Base-by-base conservation (phyloP, 2,888 invertebrate genomes). In the Abrostola tripartita region DNA sequence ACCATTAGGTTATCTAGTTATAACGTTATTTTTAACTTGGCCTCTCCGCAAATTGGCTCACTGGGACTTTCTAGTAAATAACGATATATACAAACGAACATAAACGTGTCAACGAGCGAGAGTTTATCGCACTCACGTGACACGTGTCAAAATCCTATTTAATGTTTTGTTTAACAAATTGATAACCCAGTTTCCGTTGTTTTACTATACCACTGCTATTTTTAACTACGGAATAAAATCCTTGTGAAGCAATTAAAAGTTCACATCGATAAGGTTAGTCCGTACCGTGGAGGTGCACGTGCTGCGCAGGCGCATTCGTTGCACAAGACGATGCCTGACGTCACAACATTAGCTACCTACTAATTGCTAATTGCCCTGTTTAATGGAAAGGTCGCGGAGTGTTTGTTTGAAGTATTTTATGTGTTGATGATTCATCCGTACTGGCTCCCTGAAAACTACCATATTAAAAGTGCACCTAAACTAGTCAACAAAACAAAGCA, bases 331-430 rank as follows among this genome's bases (percentile, higher is more conserved):
- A n/a, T 37, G 52, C 7, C 6, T 64, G 66, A 68, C 65, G 69
- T 71, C 71, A 65, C 60, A 36, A 53, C 63, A 60, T 44, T 56
- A 61, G 10, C 40, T 61, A 53, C 64, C 47, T 50, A 64, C 54
- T 74, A 74, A 74, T 68, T 58, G 44, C n/a, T 70, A 66, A 73
- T 74, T 78, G 61, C 52, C 64, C 60, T 44, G 49, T 14, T 55
- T 73, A 40, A 61, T 73, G 76, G 57, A 68, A 73, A 78, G 78
- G 58, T 66, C 61, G n/a, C 7, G 10, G 42, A 36, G 36, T 68
- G 24, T 24, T n/a, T n/a, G n/a, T 24, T 24, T 24, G 1, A 24
- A 24, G 24, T 24, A 24, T 24, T 24, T 24, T 24, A 24, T 24
- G 24, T 24, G 4, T 24, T 24, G 4, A 24, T 24, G 24, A 24